These are phyloP conservation scores for Cryptoblepharus egeriae DNA, from an alignment of 2,797 vertebrate genomes.

Conservation along the genomic window DNA sequence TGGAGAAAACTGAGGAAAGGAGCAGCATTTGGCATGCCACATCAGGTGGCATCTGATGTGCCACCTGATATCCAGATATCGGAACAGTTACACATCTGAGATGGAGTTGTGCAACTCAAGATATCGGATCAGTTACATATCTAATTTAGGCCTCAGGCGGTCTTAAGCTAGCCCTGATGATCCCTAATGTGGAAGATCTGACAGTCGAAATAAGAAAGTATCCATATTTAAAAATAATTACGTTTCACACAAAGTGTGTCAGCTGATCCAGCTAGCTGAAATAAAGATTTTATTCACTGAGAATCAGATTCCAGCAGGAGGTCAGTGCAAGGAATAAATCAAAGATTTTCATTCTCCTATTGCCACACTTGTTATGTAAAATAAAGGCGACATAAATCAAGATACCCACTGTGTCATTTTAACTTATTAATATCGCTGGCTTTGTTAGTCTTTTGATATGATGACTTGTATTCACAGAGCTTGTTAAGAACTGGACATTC, in stretches of 20 bases:
- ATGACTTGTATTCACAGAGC: slow-evolving; percentile 4
- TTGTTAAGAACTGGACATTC: background rate
- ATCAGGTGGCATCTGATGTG: no score
- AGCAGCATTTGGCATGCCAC: no score
- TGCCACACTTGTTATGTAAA: background rate
- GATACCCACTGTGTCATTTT: background rate
- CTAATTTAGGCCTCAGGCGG: no score
- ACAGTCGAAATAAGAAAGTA: background rate
- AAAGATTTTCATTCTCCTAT: background rate
- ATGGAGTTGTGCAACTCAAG: no score
- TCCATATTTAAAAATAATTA: background rate
- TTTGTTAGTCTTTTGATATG: slow-evolving; percentile 12
- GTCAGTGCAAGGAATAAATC: background rate
- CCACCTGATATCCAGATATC: no score
- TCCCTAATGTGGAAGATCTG: background rate
- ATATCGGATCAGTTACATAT: no score
- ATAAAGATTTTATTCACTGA: background rate
- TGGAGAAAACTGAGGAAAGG: no score
- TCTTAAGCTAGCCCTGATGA: background rate
- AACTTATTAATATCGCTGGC: slow-evolving; percentile 8
- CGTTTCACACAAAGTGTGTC: background rate
- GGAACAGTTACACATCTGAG: no score
- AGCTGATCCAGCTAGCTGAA: background rate
- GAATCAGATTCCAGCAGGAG: slow-evolving; percentile 15
- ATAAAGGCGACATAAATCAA: slow-evolving; percentile 7